Conservation (phyloP, 1,140 invertebrate species). For the Adelges cooleyi region DNA sequence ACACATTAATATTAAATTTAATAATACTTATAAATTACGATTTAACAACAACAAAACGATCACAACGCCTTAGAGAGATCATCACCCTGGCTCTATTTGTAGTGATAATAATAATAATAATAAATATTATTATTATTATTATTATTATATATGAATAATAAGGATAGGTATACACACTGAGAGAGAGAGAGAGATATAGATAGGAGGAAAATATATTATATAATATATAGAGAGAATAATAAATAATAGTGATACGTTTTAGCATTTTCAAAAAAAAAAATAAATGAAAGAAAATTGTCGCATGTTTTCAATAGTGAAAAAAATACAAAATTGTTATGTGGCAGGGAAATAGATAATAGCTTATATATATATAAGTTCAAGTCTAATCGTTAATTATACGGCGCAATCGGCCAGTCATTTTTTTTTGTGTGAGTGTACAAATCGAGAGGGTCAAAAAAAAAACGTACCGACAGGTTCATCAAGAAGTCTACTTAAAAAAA, state of each 20-base stretch:
- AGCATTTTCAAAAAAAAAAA: too few species aligned
- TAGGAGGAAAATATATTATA: too few species aligned
- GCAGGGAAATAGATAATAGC: too few species aligned
- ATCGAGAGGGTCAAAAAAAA: constrained; percentile 23
- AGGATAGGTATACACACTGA: not conserved
- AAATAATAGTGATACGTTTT: too few species aligned
- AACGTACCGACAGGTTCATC: constrained; percentile 24
- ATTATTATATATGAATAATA: too few species aligned
- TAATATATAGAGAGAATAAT: too few species aligned
- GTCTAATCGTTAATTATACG: not conserved
- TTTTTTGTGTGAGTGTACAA: not conserved
- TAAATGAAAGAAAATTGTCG: too few species aligned
- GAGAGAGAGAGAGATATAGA: not conserved
- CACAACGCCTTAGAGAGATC: constrained; percentile 27
- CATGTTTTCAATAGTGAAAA: too few species aligned
- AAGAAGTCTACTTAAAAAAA: constrained; percentile 28
- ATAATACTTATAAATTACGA: constrained; percentile 26
- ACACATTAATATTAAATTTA: constrained; percentile 3
- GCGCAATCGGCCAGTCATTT: constrained; percentile 5
- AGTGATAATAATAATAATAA: not conserved
- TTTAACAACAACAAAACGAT: constrained; percentile 28
- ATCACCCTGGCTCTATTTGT: constrained; percentile 18
- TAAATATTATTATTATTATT: too few species aligned
- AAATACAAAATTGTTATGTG: too few species aligned
- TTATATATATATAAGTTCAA: too few species aligned